Evolutionary conservation across 2,888 invertebrate genomes (phyloP).

Genomic region (Yponomeuta cagnagella): DNA sequence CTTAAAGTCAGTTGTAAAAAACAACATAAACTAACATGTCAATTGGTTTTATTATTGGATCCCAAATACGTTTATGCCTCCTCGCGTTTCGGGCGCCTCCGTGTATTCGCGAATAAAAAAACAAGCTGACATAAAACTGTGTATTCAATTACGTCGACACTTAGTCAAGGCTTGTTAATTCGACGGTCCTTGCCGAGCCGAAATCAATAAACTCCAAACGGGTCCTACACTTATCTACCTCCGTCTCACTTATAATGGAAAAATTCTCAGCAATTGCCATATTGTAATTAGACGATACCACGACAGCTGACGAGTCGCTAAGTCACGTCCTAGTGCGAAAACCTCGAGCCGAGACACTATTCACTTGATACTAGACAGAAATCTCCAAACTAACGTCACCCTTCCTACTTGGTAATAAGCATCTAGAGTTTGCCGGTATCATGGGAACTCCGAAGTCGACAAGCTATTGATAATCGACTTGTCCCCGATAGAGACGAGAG

Average conservation of each 20-base stretch:
- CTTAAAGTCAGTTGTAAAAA: slow-evolving; percentile 5
- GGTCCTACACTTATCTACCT: background rate
- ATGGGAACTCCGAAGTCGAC: slow-evolving; percentile 21
- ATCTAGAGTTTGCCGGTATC: background rate
- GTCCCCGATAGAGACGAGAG: slow-evolving; percentile 45
- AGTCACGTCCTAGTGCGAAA: slow-evolving; percentile 54
- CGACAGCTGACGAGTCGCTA: slow-evolving; percentile 24
- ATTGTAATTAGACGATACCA: slow-evolving; percentile 8
- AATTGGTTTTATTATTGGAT: slow-evolving; percentile 9
- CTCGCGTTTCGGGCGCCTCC: background rate
- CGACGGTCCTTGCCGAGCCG: background rate
- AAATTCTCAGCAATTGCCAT: slow-evolving; percentile 12
- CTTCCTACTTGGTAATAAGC: background rate
- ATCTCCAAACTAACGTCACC: background rate
- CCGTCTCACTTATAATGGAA: background rate
- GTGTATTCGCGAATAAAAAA: background rate
- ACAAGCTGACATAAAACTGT: background rate
- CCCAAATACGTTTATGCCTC: background rate
- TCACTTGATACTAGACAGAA: background rate
- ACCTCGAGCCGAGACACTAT: background rate
- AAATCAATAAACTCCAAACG: background rate
- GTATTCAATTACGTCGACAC: background rate
- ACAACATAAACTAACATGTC: slow-evolving; percentile 3
- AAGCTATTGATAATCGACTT: slow-evolving; percentile 54
- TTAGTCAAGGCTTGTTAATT: background rate